phyloP scores from a whole-genome alignment of 1,140 invertebrate genomes.

The Hirudo medicinalis region DNA sequence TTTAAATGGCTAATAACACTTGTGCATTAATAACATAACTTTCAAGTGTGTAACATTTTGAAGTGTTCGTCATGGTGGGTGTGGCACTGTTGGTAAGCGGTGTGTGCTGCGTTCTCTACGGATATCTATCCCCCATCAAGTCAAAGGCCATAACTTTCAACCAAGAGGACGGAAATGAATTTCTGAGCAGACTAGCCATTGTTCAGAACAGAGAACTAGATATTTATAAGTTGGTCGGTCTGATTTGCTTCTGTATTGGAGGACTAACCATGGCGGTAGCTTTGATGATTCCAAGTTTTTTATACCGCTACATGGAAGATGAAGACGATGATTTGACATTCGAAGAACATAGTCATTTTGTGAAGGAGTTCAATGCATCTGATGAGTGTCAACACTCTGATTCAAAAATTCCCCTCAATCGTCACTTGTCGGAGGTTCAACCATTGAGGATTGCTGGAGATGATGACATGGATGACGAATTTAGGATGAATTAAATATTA shows the following conservation, averaged over 20 bases:
- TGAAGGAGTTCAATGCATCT: too few species aligned
- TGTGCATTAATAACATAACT: not conserved
- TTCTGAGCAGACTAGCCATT: constrained; percentile 42
- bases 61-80: constrained; percentile 41
- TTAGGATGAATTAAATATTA: too few species aligned
- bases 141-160: too few species aligned
- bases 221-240: constrained; percentile 44
- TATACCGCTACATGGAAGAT: constrained; percentile 39
- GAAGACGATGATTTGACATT: constrained; percentile 28
- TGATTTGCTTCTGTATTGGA: constrained; percentile 46
- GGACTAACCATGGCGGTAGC: constrained; percentile 43
- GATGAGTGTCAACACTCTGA: too few species aligned
- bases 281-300: constrained; percentile 44
- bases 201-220: constrained; percentile 46
- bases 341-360: too few species aligned
- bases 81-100: constrained; percentile 43
- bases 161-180: constrained; percentile 33
- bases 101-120: constrained; percentile 42
- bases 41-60: not conserved
- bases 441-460: too few species aligned
- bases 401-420: too few species aligned
- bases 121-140: constrained; percentile 42
- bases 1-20: too few species aligned
- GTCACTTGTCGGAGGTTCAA: too few species aligned
- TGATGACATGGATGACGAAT: too few species aligned